Percentiles rank a stretch among this genome's conserved stretches.
phyloP scores from a whole-genome alignment of 2,797 vertebrate genomes.

The Propithecus perrieri region DNA sequence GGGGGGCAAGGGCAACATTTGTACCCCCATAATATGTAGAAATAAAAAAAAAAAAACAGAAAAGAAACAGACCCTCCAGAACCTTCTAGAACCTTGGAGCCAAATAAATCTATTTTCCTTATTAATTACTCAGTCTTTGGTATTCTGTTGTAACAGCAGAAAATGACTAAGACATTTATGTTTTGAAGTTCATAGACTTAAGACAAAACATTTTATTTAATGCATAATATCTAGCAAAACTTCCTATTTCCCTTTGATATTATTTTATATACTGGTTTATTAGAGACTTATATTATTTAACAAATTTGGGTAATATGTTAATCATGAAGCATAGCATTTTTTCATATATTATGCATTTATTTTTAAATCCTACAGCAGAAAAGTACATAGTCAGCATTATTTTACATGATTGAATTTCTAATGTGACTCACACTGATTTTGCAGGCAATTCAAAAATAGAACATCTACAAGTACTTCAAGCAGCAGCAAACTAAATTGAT shows the following conservation, averaged over 20 bases:
- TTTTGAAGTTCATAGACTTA: not conserved
- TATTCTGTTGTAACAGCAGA: not conserved
- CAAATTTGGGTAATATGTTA: not conserved
- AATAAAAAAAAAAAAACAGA: too few relatives aligned
- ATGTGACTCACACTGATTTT: not conserved
- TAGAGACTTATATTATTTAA: not conserved
- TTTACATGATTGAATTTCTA: not conserved
- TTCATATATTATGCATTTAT: not conserved
- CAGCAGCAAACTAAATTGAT: not conserved
- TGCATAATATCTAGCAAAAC: not conserved
- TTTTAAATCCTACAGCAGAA: not conserved
- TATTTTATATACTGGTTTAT: not conserved
- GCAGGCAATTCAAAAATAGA: not conserved
- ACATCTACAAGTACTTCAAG: not conserved
- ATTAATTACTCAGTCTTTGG: not conserved
- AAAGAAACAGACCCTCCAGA: not conserved
- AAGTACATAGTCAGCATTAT: not conserved
- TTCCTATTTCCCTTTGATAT: not conserved
- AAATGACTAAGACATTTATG: not conserved
- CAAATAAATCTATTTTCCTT: not conserved
- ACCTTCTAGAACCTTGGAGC: not conserved
- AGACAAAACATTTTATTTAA: not conserved
- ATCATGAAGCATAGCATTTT: not conserved
- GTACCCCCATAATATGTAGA: too few relatives aligned
- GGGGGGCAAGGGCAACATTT: too few relatives aligned